Conservation (phyloP, 2,113 vertebrate species). For the Periophthalmus modestus region DNA sequence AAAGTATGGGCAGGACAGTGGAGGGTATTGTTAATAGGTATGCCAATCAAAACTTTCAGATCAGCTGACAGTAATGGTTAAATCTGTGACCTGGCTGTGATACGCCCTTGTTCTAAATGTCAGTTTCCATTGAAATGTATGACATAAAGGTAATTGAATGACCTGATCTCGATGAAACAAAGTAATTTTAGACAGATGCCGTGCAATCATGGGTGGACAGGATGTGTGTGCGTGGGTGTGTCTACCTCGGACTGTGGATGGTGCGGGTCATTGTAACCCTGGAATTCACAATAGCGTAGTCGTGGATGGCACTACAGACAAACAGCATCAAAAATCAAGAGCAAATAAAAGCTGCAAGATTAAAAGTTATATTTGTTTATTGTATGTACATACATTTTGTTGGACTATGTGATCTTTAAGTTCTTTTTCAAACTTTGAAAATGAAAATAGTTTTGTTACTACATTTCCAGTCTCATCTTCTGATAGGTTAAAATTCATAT, state of each 20-base stretch:
- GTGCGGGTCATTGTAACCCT: conserved; percentile 56
- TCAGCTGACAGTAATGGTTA: conserved; percentile 65
- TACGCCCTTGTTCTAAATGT: conserved; percentile 54
- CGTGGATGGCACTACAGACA: conserved; percentile 62
- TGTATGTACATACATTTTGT: conserved; percentile 60
- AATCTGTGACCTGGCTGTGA: conserved; percentile 71
- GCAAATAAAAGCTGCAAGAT: not conserved
- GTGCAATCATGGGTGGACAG: conserved; percentile 16
- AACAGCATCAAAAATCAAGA: conserved; percentile 15
- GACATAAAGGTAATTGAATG: conserved; percentile 78
- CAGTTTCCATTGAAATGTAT: conserved; percentile 65
- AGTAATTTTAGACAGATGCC: conserved; percentile 58
- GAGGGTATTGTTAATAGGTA: conserved; percentile 72
- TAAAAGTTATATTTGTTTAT: not conserved
- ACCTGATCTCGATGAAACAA: conserved; percentile 68
- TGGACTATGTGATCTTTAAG: conserved; percentile 61
- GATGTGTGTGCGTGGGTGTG: conserved; percentile 12
- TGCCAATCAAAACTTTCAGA: conserved; percentile 75
- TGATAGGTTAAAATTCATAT: conserved; percentile 36
- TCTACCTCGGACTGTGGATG: conserved; percentile 67
- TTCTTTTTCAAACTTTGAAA: conserved; percentile 61
- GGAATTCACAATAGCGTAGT: conserved; percentile 66
- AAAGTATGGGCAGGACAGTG: conserved; percentile 53
- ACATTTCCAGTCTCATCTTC: conserved; percentile 12
- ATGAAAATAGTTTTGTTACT: conserved; percentile 24